These are phyloP conservation scores for Apomyelois bistriatella DNA, from an alignment of 2,888 invertebrate species.

Conservation along the genomic window DNA sequence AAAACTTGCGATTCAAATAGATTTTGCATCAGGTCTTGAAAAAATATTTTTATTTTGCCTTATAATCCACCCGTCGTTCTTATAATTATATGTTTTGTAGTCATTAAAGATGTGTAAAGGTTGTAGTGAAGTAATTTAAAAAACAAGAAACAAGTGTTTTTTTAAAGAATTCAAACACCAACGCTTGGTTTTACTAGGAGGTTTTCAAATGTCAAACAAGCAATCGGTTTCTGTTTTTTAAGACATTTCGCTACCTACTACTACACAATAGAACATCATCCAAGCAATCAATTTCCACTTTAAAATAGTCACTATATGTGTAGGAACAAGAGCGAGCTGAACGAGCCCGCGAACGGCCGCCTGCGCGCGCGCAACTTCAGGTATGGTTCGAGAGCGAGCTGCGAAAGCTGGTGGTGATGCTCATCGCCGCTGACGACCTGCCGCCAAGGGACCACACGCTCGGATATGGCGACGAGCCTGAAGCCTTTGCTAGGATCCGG, in stretches of 20 bases:
- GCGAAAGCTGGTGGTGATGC: constrained; percentile 89
- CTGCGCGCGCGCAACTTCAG: constrained; percentile 91
- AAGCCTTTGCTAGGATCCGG: constrained; percentile 91
- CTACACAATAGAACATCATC: background rate
- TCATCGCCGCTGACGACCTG: constrained; percentile 92
- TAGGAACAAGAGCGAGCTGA: constrained; percentile 73
- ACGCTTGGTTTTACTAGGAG: too few relatives aligned
- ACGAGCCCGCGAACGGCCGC: constrained; percentile 81
- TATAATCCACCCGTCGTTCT: constrained; percentile 29
- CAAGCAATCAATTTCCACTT: background rate
- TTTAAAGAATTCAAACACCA: background rate
- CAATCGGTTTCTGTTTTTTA: background rate
- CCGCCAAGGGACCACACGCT: constrained; percentile 87
- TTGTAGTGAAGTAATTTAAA: constrained; percentile 1
- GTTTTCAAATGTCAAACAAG: background rate
- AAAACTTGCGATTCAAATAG: constrained; percentile 49
- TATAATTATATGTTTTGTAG: constrained; percentile 34
- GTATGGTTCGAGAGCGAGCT: constrained; percentile 93
- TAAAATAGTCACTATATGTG: constrained; percentile 21
- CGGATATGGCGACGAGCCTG: constrained; percentile 88
- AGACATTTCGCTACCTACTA: background rate
- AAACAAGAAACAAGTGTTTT: background rate
- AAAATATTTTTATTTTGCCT: constrained; percentile 26
- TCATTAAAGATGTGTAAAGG: constrained; percentile 21
- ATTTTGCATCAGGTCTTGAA: constrained; percentile 51